Percentiles rank a stretch among this genome's conserved stretches.
These are phyloP conservation scores for Brachirus orientalis DNA, from an alignment of 2,113 vertebrate species.

Conservation along the genomic window DNA sequence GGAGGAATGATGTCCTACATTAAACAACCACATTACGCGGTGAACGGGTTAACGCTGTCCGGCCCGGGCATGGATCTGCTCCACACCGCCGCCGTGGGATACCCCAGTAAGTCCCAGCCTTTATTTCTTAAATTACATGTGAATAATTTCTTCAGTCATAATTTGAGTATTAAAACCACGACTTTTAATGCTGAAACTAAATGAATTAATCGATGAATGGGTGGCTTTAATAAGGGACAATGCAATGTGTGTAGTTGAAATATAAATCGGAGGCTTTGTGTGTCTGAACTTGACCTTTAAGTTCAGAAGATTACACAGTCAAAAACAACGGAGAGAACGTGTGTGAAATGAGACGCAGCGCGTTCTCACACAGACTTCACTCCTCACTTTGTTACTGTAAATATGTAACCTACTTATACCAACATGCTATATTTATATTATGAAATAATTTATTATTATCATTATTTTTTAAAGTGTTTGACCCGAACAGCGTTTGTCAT, in stretches of 20 bases:
- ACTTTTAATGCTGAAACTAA: too few species aligned
- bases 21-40: conserved; percentile 89
- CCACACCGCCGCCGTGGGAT: conserved; percentile 86
- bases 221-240: too few species aligned
- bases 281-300: conserved; percentile 62
- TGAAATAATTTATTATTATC: too few species aligned
- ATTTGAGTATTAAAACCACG: too few species aligned
- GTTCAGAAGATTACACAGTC: conserved; percentile 71
- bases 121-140: too few species aligned
- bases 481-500: conserved; percentile 52
- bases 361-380: conserved; percentile 72
- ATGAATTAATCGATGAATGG: too few species aligned
- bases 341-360: conserved; percentile 61
- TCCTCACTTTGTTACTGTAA: conserved; percentile 65
- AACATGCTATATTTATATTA: conserved; percentile 12
- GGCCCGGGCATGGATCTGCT: conserved; percentile 89
- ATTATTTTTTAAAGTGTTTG: conserved; percentile 30
- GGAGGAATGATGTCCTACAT: conserved; percentile 91
- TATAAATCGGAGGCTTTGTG: neutral
- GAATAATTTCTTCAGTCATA: neutral
- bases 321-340: conserved; percentile 68
- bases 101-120: conserved; percentile 83
- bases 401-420: conserved; percentile 61
- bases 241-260: too few species aligned
- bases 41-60: conserved; percentile 88